Base-by-base conservation (phyloP, 2,797 vertebrate species). In the Scomberomorus guttatus region DNA sequence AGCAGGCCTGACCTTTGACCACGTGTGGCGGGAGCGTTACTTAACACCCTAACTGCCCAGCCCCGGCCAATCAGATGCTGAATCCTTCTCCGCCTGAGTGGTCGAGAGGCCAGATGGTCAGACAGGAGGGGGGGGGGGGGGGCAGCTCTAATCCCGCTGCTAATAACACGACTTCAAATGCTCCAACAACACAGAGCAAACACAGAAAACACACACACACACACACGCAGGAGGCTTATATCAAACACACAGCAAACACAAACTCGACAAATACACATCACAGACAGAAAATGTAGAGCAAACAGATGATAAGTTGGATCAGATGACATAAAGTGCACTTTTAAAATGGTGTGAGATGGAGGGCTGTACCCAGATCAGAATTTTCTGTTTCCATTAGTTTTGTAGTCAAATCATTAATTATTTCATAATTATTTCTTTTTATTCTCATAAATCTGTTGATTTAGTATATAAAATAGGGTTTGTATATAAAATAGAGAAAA, bases 91-190 rank as follows among this genome's bases (percentile, higher is more conserved):
- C 32, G 61, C 75, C 64, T 11, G 24, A 81, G 18, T 71, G 73
- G 69, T 25, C 32, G 75, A 66, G 71, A 44, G 70, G 80, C 50
- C 87, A 90, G 86, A 89, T 88, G 92, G 89, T 61, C 76, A 61
- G 65, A 75, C 51, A 37, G 52, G 82, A 61, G 57, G 75, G 60
- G 64, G 1, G 34, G 34, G 34, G 58, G 48, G 75, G 60, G 25
- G 71, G 51, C 48, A 42, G 57, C 25, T 48, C 66, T 81, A 88
- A 90, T 89, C 89, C 87, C 72, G 75, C 63, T 58, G 77, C 83
- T 89, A 84, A 84, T 44, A 54, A 84, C 83, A 66, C 18, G 22
- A 62, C 74, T 71, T 60, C 46, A 62, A 74, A 37, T 27, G 58
- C 39, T 75, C 48, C 14, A 13, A 75, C 51, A 34, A 70, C 59